Evolutionary conservation across 2,888 invertebrate species (phyloP), one percentile per base, ranked within the genome.

Genomic region (Vanessa cardui): DNA sequence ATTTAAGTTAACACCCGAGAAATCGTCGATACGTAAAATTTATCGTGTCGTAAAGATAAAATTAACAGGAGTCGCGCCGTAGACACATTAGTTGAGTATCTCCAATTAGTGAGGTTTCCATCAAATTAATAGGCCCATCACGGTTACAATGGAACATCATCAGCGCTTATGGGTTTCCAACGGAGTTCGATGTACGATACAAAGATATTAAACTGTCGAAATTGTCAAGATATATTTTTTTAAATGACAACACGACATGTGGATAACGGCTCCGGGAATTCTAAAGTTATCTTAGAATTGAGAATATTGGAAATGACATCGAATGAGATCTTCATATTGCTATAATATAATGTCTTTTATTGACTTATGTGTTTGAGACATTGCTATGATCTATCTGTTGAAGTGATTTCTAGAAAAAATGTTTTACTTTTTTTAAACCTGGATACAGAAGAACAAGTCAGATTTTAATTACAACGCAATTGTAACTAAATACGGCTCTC

Each of bases 81-180:
- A 71, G 71, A 67, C 66, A 73, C 72, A 73, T 71, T 62, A 69
- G 66, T 59, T 59, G 72, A 75, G 74, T 81, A 76, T 80, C 78
- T 77, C 77, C 78, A 81, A 81, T 81, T 80, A 81, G 78, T 74
- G 71, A 70, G 76, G 69, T 77, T 76, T 75, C 78, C 76, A 80
- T 78, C 77, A 79, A 77, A 79, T 80, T 80, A 79, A 80, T 79
- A 76, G 78, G 64, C 75, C 73, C 70, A 75, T 80, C 71, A 73
- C 70, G 56, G 73, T 66, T 75, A 77, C 77, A 76, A 77, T 76
- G 73, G 65, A 66, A 70, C 69, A 73, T 61, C 72, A 61, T 66
- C 62, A 64, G 64, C 64, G 62, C 64, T 72, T 64, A 61, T 64
- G 45, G 66, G 45, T 33, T 61, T 15, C 18, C n/a, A 5, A 18